Conservation (phyloP, 2,113 vertebrate genomes). For the rat (Rattus norvegicus) region DNA sequence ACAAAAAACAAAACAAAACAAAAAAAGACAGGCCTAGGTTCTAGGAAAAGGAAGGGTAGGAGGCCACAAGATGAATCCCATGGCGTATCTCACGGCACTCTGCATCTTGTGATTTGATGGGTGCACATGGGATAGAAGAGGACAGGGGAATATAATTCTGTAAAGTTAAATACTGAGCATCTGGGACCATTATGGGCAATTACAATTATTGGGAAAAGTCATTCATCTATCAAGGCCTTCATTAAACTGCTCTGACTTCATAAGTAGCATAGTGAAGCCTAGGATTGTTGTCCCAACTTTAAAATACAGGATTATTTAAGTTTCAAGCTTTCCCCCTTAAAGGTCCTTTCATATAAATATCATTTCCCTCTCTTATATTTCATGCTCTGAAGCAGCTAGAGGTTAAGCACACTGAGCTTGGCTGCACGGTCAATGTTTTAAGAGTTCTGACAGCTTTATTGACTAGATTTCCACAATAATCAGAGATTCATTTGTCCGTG, state of each 20-base stretch:
- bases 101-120: neutral
- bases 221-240: neutral
- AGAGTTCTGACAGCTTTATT: conserved; percentile 68
- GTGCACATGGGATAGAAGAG: neutral
- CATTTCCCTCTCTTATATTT: conserved; percentile 35
- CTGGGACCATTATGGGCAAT: neutral
- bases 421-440: conserved; percentile 49
- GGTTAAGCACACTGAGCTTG: conserved; percentile 55
- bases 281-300: neutral
- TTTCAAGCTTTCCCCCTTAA: neutral
- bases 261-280: neutral
- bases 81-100: neutral
- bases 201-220: neutral
- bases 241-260: neutral
- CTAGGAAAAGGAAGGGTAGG: neutral
- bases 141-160: neutral
- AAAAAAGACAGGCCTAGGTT: neutral
- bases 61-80: neutral
- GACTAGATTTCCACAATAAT: conserved; percentile 63
- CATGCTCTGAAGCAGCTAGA: conserved; percentile 6
- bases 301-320: neutral
- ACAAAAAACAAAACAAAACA: no score
- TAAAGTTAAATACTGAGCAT: neutral
- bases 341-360: conserved; percentile 27
- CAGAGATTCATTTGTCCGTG: conserved; percentile 68